Evolutionary conservation across 2,888 invertebrate species (phyloP).

Genomic region (Nomada fucata): DNA sequence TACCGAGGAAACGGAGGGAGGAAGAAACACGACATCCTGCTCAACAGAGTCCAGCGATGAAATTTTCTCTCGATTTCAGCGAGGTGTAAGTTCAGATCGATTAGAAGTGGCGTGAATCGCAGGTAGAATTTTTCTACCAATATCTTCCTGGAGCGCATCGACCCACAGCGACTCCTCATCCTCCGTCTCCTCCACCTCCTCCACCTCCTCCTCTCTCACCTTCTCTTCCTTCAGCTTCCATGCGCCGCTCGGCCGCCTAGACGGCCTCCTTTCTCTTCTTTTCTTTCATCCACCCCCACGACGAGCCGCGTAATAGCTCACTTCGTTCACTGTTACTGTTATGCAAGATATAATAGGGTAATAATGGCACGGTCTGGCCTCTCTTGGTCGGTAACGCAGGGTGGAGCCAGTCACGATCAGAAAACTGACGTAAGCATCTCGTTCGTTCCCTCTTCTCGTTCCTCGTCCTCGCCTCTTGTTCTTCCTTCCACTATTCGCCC

Average conservation of each 20-base stretch:
- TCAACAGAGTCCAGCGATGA: conserved; percentile 13
- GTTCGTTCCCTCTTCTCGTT: conserved; percentile 76
- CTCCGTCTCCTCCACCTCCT: conserved; percentile 25
- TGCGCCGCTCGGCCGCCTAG: conserved; percentile 38
- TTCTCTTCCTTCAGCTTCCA: conserved; percentile 44
- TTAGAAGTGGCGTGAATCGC: conserved; percentile 71
- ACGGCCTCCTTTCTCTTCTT: conserved; percentile 69
- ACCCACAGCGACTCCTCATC: conserved; percentile 64
- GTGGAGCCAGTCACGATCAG: conserved; percentile 83
- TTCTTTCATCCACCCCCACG: conserved; percentile 73
- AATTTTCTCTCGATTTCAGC: conserved; percentile 38
- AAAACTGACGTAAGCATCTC: conserved; percentile 81
- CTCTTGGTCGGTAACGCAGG: conserved; percentile 79
- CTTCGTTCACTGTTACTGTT: conserved; percentile 82
- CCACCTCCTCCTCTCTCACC: background rate
- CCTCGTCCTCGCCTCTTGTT: conserved; percentile 59
- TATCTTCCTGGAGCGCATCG: conserved; percentile 73
- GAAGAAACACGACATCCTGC: background rate
- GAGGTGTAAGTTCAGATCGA: conserved; percentile 80
- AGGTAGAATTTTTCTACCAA: conserved; percentile 70
- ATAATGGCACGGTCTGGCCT: conserved; percentile 80
- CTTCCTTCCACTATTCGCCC: conserved; percentile 39
- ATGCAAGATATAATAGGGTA: conserved; percentile 83
- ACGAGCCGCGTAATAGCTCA: conserved; percentile 79
- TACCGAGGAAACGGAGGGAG: no score